Conservation (phyloP, 2,797 vertebrate genomes). For the Telmatherina bonti region DNA sequence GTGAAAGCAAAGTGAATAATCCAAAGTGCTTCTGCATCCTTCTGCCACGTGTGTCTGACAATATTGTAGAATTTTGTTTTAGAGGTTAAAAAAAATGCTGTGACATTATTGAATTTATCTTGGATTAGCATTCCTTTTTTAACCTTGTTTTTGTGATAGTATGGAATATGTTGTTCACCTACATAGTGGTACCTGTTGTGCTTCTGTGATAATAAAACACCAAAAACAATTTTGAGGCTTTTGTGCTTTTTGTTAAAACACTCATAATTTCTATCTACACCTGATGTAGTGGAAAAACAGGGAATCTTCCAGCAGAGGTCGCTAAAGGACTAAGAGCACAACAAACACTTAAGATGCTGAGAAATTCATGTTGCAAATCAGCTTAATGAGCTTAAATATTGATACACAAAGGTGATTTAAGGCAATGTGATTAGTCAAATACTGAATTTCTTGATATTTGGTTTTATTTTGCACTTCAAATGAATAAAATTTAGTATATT, state of each 20-base stretch:
- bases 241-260: neutral
- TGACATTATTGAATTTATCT: constrained; percentile 60
- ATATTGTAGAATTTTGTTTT: constrained; percentile 65
- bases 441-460: no score
- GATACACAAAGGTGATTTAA: neutral
- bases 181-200: constrained; percentile 84
- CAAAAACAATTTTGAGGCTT: constrained; percentile 13
- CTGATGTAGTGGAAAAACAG: constrained; percentile 27
- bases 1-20: constrained; percentile 59
- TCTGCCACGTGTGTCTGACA: constrained; percentile 69
- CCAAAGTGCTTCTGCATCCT: constrained; percentile 76
- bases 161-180: constrained; percentile 75
- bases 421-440: neutral
- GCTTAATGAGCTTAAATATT: neutral
- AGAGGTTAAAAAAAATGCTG: constrained; percentile 56
- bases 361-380: neutral
- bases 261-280: neutral
- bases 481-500: no score
- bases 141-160: constrained; percentile 55
- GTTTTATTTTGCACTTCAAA: no score
- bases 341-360: neutral
- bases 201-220: constrained; percentile 86
- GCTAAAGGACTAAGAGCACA: constrained; percentile 2
- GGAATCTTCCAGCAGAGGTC: constrained; percentile 58
- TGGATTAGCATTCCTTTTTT: constrained; percentile 73